Base-by-base conservation (phyloP, 2,113 vertebrate genomes). In the Cranoglanis bouderius region DNA sequence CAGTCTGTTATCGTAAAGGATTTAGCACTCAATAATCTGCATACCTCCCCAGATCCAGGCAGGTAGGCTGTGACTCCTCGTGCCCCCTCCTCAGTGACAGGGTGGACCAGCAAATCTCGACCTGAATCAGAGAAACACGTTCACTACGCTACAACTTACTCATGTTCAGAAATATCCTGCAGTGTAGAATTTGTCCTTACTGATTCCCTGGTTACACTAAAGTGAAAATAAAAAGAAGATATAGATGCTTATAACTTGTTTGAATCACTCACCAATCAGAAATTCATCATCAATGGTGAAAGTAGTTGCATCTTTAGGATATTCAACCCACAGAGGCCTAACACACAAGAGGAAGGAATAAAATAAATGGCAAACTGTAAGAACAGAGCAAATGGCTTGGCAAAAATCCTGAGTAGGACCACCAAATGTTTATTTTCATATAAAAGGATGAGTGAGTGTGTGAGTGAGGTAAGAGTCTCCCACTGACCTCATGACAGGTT, bases 321-420 rank as follows among this genome's bases (percentile, higher is more conserved):
- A 98, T 87, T 98, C 97, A 74, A 98, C 95, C 98, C 98, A 98
- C 59, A 98, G 93, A 0, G 97, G 96, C 92, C 97, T 98, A 87
- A 85, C 0, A 88, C 4, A 63, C 0, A 87, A 7, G 24, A 40
- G 59, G 67, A 72, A 35, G 35, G 16, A 81, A 16, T n/a, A 65
- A 46, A 67, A 4, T 87, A 43, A 61, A 18, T 40, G n/a, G 21
- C 0, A 32, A 55, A 4, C n/a, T 26, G 18, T 86, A 63, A 35
- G 46, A 57, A 43, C 49, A 53, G 29, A 38, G 0, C 6, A 78
- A 21, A 21, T 29, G 55, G 35, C 53, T 38, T 57, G 18, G 35
- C 7, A 83, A 32, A 77, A 80, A n/a, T 61, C 8, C n/a, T 24
- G 24, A 59, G 1, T 75, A 26, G 43, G 32, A 49, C 29, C 26